Base-by-base conservation (phyloP, 1,140 invertebrate species). In the Cepaea nemoralis region DNA sequence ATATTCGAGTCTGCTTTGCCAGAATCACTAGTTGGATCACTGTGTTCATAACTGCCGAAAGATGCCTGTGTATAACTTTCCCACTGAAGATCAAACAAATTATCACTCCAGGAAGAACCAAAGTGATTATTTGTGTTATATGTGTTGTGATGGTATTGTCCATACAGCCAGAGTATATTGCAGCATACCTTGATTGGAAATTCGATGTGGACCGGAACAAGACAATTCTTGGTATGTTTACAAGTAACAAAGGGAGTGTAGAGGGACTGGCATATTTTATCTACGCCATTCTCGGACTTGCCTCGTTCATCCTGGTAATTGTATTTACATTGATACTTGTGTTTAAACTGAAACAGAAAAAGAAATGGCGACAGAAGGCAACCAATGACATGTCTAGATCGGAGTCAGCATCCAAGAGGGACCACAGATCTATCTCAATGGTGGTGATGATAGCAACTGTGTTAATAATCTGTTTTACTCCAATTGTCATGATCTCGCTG, bases 391-490 rank as follows among this genome's bases (percentile, higher is more conserved):
- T 5, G 16, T 3, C 14, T 19, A 5, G 39, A n/a, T 75, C 73
- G 5, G 73, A 75, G 27, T 5, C 19, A 3, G n/a, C 33, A 5
- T 48, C 40, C 37, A 31, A 40, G 8, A 10, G 73, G 6, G 73
- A 75, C 73, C 42, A 48, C 39, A 75, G 33, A 48, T 48, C 48
- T 3, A 55, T 45, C 10, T 12, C 35, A 12, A 75, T 75, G 73
- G 37, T 75, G 6, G 42, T 55, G 16, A 40, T 75, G n/a, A n/a
- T n/a, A n/a, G n/a, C n/a, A n/a, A n/a, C n/a, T n/a, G n/a, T n/a
- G n/a, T n/a, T n/a, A n/a, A 75, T 75, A 24, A 31, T 75, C 40
- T 48, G 40, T n/a, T 75, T 33, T 39, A 45, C 31, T 12, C 73
- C 73, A 8, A 37, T 12, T 22, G 40, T 16, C 16, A 35, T 31